Conservation (phyloP, 2,888 invertebrate genomes). For the Lissocephala sabroskyi region DNA sequence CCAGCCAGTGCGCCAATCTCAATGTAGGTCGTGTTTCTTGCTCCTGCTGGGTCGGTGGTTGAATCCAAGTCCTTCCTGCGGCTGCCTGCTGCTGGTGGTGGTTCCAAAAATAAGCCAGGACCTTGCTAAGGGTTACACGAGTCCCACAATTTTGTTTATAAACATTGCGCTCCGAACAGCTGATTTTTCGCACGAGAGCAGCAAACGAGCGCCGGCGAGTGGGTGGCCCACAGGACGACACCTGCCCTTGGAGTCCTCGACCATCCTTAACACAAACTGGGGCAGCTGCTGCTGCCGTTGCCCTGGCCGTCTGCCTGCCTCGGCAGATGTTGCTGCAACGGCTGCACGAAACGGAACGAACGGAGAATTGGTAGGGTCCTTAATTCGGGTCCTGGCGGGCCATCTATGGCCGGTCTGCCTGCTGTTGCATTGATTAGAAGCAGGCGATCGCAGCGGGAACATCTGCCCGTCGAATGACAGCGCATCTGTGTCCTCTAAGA, state of each 20-base stretch:
- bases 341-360: slow-evolving; percentile 1
- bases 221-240: not conserved
- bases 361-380: slow-evolving; percentile 1
- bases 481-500: no score
- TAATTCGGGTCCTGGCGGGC: no score
- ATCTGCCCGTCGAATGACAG: slow-evolving; percentile 22
- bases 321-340: slow-evolving; percentile 1
- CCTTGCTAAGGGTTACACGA: slow-evolving; percentile 44
- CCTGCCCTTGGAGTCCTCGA: not conserved
- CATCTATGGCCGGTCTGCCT: not conserved
- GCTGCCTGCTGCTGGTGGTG: slow-evolving; percentile 40
- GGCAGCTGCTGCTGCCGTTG: not conserved
- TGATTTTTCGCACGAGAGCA: slow-evolving; percentile 43
- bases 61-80: no score
- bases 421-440: slow-evolving; percentile 37
- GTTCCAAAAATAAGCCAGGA: slow-evolving; percentile 52
- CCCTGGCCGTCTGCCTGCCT: not conserved
- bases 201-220: no score
- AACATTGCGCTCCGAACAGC: slow-evolving; percentile 61
- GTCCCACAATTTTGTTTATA: slow-evolving; percentile 53
- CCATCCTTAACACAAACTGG: not conserved
- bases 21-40: slow-evolving; percentile 5
- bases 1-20: slow-evolving; percentile 2
- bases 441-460: slow-evolving; percentile 13
- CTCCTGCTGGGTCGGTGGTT: slow-evolving; percentile 27